Evolutionary conservation across 2,113 vertebrate genomes (phyloP).

Genomic region (Mesembrinibis cayennensis): DNA sequence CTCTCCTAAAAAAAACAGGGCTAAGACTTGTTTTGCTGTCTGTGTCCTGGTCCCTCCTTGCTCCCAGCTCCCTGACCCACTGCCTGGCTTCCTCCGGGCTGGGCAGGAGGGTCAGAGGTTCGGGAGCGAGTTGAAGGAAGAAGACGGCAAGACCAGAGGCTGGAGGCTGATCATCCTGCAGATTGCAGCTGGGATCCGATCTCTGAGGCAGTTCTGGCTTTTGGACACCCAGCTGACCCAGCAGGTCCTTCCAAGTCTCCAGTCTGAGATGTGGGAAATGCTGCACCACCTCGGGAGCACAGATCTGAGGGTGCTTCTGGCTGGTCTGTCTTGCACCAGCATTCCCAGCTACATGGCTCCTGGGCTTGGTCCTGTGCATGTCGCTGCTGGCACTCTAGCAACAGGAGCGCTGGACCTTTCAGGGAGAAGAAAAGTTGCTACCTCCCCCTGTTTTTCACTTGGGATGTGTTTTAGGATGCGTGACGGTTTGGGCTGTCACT

Average conservation of each 20-base stretch:
- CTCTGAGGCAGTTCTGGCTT: not conserved
- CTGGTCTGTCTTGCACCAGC: not conserved
- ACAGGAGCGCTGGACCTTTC: not conserved
- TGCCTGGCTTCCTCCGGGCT: not conserved
- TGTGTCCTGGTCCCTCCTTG: not conserved
- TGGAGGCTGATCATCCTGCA: not conserved
- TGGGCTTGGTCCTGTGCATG: not conserved
- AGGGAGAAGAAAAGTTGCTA: not conserved
- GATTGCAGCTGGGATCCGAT: not conserved
- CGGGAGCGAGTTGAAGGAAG: rapidly evolving
- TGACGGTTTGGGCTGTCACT: not conserved
- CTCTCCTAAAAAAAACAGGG: not conserved
- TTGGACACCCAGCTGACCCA: too few species aligned
- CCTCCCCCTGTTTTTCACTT: not conserved
- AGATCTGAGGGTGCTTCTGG: not conserved
- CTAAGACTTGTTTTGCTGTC: not conserved
- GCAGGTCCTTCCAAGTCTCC: rapidly evolving
- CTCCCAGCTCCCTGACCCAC: not conserved
- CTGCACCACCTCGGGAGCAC: not conserved
- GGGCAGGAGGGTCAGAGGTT: not conserved
- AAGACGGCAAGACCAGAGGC: not conserved
- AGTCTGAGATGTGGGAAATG: not conserved
- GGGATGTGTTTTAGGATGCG: not conserved
- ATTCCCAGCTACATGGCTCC: not conserved
- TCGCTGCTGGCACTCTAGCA: not conserved